Conservation (phyloP, 2,888 invertebrate genomes). For the Rhagophthalmus giganteus region DNA sequence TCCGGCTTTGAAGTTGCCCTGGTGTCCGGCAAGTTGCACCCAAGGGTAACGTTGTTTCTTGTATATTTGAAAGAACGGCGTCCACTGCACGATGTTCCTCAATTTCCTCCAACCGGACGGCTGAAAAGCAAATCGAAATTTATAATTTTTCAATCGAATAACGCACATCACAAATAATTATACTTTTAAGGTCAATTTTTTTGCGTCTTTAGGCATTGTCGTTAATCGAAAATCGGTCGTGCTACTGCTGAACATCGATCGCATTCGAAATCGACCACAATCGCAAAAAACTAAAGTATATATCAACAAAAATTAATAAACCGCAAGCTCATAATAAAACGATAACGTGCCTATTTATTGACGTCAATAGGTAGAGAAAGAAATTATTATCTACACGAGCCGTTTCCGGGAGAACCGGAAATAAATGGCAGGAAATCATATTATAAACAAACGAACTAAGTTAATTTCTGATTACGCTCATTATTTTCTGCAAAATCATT, state of each 20-base stretch:
- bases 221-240: too few relatives aligned
- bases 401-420: slow-evolving; percentile 16
- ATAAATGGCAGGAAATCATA: slow-evolving; percentile 13
- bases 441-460: slow-evolving; percentile 1
- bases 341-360: slow-evolving; percentile 13
- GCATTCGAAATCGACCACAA: slow-evolving; percentile 4
- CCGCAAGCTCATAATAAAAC: slow-evolving; percentile 11
- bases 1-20: slow-evolving; percentile 93
- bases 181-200: not conserved
- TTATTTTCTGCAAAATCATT: not conserved
- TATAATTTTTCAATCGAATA: too few relatives aligned
- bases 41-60: slow-evolving; percentile 95
- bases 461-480: not conserved
- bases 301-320: slow-evolving; percentile 9
- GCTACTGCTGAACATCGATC: not conserved
- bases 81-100: slow-evolving; percentile 93
- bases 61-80: slow-evolving; percentile 95
- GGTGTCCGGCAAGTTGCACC: slow-evolving; percentile 95
- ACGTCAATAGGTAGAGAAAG: slow-evolving; percentile 19
- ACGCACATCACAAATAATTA: too few relatives aligned
- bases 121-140: slow-evolving; percentile 57
- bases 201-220: slow-evolving; percentile 1
- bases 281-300: slow-evolving; percentile 5
- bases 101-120: slow-evolving; percentile 93
- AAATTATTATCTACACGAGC: slow-evolving; percentile 8